A percentile compares a stretch with the other conserved stretches of the same genome.
Conservation (phyloP, 2,797 vertebrate species). For the Lepus townsendii region DNA sequence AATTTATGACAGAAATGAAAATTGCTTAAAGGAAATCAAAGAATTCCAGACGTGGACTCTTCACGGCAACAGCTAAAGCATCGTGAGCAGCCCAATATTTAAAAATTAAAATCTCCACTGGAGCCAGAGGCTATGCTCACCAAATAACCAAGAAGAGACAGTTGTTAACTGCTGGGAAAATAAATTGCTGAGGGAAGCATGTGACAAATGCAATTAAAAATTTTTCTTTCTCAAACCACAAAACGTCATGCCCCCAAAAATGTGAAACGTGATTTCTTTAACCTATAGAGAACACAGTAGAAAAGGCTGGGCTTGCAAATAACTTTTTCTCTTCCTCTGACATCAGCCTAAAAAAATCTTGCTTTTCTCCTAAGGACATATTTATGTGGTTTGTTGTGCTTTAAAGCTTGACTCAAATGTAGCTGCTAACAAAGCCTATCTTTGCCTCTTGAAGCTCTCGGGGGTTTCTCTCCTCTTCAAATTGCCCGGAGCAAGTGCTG, state of each 20-base stretch:
- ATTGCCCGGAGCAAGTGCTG: slow-evolving; percentile 82
- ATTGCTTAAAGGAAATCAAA: slow-evolving; percentile 60
- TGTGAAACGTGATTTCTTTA: slow-evolving; percentile 63
- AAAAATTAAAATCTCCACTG: slow-evolving; percentile 74
- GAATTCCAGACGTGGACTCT: slow-evolving; percentile 28
- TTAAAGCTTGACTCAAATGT: slow-evolving; percentile 78
- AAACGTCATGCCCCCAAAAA: slow-evolving; percentile 74
- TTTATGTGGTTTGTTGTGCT: slow-evolving; percentile 73
- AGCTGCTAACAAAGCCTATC: slow-evolving; percentile 79
- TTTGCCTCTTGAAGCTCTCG: slow-evolving; percentile 73
- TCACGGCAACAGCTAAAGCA: background rate
- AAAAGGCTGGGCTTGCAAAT: slow-evolving; percentile 51
- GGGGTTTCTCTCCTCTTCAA: slow-evolving; percentile 77
- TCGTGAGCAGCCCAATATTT: background rate
- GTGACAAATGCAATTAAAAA: slow-evolving; percentile 83
- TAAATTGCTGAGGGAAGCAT: slow-evolving; percentile 74
- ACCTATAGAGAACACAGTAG: slow-evolving; percentile 61
- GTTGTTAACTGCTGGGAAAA: slow-evolving; percentile 83
- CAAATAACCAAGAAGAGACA: slow-evolving; percentile 76
- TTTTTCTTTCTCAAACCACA: slow-evolving; percentile 76
- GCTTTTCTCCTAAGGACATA: background rate
- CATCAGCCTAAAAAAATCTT: slow-evolving; percentile 14
- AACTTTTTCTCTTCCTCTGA: slow-evolving; percentile 64
- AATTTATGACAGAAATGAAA: slow-evolving; percentile 73
- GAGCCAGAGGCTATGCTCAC: slow-evolving; percentile 56